These are phyloP conservation scores for Triplophysa yarkandensis DNA, from an alignment of 2,797 vertebrate genomes.

Conservation along the genomic window DNA sequence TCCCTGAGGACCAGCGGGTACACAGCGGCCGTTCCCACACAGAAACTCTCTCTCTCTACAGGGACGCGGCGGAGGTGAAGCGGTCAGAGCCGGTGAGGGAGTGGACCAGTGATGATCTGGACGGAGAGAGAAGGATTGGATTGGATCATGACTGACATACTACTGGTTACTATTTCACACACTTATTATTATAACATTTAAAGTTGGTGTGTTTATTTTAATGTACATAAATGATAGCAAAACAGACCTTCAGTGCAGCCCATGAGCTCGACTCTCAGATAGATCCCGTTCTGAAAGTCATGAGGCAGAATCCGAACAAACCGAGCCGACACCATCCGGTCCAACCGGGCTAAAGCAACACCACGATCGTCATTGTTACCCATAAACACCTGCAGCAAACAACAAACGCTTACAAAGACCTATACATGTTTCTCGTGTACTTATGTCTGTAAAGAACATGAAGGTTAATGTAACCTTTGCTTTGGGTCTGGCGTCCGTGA, in stretches of 20 bases:
- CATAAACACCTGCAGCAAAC: slow-evolving; percentile 71
- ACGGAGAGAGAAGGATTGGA: neutral
- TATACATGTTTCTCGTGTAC: too few species aligned
- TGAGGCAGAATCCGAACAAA: slow-evolving; percentile 81
- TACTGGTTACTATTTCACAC: too few species aligned
- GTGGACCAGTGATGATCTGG: slow-evolving; percentile 61
- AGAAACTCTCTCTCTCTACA: slow-evolving; percentile 71
- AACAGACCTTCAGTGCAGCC: slow-evolving; percentile 77
- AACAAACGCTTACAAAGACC: neutral
- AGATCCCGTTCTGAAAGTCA: slow-evolving; percentile 73
- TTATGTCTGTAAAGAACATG: neutral
- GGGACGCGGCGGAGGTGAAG: slow-evolving; percentile 10
- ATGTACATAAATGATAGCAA: too few species aligned
- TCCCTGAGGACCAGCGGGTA: slow-evolving; percentile 69
- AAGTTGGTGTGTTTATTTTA: too few species aligned
- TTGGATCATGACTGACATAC: too few species aligned
- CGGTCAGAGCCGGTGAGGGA: slow-evolving; percentile 44
- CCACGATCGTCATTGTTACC: slow-evolving; percentile 72
- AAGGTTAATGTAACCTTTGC: slow-evolving; percentile 74
- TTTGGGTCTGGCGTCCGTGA: slow-evolving; percentile 63
- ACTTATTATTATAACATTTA: too few species aligned
- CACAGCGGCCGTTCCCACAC: slow-evolving; percentile 77
- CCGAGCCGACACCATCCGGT: slow-evolving; percentile 75
- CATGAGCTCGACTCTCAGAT: slow-evolving; percentile 81
- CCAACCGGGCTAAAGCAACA: slow-evolving; percentile 68